A percentile compares a stretch with the other conserved stretches of the same genome.
phyloP scores from a whole-genome alignment of 1,140 invertebrate species.

The Hypothenemus hampei region DNA sequence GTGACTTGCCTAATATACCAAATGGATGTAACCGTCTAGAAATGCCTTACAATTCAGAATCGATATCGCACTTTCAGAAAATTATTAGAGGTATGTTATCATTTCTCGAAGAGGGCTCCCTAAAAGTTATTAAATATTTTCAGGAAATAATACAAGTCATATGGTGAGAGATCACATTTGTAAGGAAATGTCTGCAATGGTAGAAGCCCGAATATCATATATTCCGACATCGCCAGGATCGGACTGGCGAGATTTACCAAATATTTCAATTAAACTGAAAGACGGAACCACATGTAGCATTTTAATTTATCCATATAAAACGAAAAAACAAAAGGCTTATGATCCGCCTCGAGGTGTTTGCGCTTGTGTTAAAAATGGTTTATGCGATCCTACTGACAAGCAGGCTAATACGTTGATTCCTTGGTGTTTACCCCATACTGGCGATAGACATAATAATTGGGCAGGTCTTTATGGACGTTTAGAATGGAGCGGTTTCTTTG shows the following conservation, averaged over 20 bases:
- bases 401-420: slow-evolving; percentile 85
- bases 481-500: slow-evolving; percentile 82
- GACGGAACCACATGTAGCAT: slow-evolving; percentile 63
- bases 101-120: no score
- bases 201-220: slow-evolving; percentile 71
- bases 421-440: slow-evolving; percentile 87
- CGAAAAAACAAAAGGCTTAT: slow-evolving; percentile 59
- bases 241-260: slow-evolving; percentile 86
- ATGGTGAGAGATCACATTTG: slow-evolving; percentile 69
- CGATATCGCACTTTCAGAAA: slow-evolving; percentile 73
- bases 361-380: slow-evolving; percentile 59
- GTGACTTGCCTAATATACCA: slow-evolving; percentile 71
- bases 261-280: slow-evolving; percentile 63
- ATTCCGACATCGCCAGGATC: slow-evolving; percentile 71
- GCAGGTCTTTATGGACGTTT: slow-evolving; percentile 70
- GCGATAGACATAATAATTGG: slow-evolving; percentile 84
- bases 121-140: neutral
- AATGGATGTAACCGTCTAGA: slow-evolving; percentile 68
- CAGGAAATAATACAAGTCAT: slow-evolving; percentile 37
- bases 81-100: slow-evolving; percentile 60
- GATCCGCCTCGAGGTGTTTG: slow-evolving; percentile 74
- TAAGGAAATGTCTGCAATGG: slow-evolving; percentile 77
- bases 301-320: slow-evolving; percentile 55
- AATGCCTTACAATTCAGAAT: slow-evolving; percentile 68
- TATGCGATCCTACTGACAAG: slow-evolving; percentile 67